These are phyloP conservation scores for Chrysomela aeneicollis DNA, from an alignment of 2,888 invertebrate genomes.

Conservation along the genomic window DNA sequence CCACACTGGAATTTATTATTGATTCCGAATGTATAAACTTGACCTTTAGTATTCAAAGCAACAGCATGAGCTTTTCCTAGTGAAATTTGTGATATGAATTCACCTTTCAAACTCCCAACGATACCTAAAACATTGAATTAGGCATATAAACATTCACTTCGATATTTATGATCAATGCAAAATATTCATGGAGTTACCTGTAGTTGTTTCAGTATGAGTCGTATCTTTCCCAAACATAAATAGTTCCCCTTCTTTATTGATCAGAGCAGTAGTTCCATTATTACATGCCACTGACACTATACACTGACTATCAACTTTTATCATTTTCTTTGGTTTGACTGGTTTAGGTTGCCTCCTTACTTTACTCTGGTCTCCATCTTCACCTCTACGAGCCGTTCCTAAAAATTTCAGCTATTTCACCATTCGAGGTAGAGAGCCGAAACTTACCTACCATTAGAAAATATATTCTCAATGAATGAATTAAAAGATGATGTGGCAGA, in stretches of 20 bases:
- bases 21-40: constrained; percentile 94
- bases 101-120: constrained; percentile 57
- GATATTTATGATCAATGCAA: no score
- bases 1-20: constrained; percentile 99
- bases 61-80: constrained; percentile 97
- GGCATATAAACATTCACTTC: no score
- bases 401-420: constrained; percentile 56
- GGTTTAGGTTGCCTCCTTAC: constrained; percentile 88
- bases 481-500: no score
- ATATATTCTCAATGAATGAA: no score
- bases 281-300: constrained; percentile 89
- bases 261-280: constrained; percentile 92
- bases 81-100: constrained; percentile 70
- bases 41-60: constrained; percentile 85
- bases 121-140: constrained; percentile 46
- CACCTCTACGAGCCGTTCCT: constrained; percentile 89
- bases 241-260: constrained; percentile 88
- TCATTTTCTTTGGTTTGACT: constrained; percentile 90
- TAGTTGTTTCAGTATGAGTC: constrained; percentile 77
- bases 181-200: constrained; percentile 61
- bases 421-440: no score
- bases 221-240: constrained; percentile 96
- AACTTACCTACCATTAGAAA: no score
- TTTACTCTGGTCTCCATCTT: constrained; percentile 86
- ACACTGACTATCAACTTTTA: constrained; percentile 85